Percentiles rank a stretch among this genome's conserved stretches.
Conservation (phyloP, 2,113 vertebrate species). For the Murina feae region DNA sequence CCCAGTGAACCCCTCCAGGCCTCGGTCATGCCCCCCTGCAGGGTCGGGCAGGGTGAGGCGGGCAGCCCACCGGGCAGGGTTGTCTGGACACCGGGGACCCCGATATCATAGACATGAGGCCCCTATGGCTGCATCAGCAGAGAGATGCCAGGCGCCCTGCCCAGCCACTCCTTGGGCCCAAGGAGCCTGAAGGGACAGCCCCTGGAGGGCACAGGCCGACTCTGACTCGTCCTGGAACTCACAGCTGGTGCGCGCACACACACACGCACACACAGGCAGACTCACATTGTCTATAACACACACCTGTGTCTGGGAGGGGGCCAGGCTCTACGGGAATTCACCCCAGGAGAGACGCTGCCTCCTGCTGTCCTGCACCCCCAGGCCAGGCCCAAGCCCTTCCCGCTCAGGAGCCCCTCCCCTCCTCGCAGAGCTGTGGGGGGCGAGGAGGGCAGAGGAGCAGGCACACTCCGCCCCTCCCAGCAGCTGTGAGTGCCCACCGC, state of each 20-base stretch:
- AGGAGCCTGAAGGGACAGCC: neutral
- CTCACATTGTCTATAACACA: too few species aligned
- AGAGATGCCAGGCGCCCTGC: neutral
- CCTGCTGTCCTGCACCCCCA: neutral
- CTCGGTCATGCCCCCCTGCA: neutral
- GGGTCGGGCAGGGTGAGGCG: accelerated
- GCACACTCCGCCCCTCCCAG: accelerated
- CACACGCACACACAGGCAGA: neutral
- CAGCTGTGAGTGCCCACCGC: neutral
- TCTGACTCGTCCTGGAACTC: neutral
- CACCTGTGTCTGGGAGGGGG: neutral
- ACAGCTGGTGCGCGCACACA: too few species aligned
- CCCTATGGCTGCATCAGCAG: neutral
- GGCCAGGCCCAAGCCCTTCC: neutral
- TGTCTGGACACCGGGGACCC: neutral
- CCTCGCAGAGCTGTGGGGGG: too few species aligned
- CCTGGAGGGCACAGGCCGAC: neutral
- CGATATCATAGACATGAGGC: too few species aligned
- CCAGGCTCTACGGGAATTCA: neutral
- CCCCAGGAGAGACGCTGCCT: neutral
- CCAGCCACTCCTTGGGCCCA: neutral
- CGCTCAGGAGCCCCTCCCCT: too few species aligned
- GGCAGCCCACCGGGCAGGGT: neutral
- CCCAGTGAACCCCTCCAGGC: neutral
- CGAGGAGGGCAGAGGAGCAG: neutral